Evolutionary conservation across 2,797 vertebrate species (phyloP), one percentile per base, ranked within the genome.

Genomic region (Macrochelys suwanniensis): DNA sequence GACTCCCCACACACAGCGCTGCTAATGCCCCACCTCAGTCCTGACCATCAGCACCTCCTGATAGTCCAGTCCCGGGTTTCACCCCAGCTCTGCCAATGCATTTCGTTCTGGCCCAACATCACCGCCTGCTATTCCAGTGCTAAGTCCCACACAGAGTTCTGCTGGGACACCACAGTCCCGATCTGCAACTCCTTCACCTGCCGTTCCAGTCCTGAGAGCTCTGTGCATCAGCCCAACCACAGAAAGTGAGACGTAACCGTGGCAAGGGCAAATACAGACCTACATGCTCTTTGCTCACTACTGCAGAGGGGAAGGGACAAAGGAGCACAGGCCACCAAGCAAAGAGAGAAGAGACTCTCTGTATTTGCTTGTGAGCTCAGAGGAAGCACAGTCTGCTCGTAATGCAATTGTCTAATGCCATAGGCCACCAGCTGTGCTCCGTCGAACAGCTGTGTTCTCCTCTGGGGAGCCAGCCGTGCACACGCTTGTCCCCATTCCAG

Each of bases 341-440:
- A 25, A 45, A 31, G 19, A 25, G 26, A 49, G 28, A 28, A 61
- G 19, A 83, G 47, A 53, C 26, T 74, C 82, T 50, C 61, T 49
- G 49, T 26, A 56, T 31, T 85, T 82, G 85, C 25, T 56, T 77
- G 53, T 49, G 65, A 82, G 57, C 71, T 82, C 37, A 80, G 89
- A 83, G 56, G 31, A 84, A 25, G 17, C 0, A 6, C 50, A 53
- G 90, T 31, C 84, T 85, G 84, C 83, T 88, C 59, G 17, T n/a
- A 37, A 42, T 15, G 49, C 65, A 85, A 77, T 81, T 85, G 65
- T 77, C 87, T 89, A 81, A 61, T 81, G 78, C 78, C 56, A 33
- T 65, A 65, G 49, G 54, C 84, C 83, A 71, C 84, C 84, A 87
- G 23, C 89, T n/a, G 21, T 33, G 54, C 87, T 93, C 26, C 31